Evolutionary conservation across 1,140 invertebrate species (phyloP).

Genomic region (Megathymus violae): DNA sequence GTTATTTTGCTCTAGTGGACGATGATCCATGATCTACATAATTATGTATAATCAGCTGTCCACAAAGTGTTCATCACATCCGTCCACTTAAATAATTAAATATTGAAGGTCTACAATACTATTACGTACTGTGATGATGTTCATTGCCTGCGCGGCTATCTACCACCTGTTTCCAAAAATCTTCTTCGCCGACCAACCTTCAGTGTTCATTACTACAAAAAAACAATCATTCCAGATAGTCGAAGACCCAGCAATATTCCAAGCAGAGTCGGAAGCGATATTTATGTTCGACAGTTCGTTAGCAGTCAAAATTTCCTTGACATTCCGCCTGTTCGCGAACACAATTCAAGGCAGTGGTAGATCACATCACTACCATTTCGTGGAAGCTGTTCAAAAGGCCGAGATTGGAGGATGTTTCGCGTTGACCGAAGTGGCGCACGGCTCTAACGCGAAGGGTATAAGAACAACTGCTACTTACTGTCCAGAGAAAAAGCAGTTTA

Average conservation of each 20-base stretch:
- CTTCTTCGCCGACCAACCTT: too few relatives aligned
- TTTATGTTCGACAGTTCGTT: constrained; percentile 89
- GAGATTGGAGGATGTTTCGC: constrained; percentile 90
- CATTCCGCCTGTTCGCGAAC: constrained; percentile 85
- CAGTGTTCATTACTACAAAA: too few relatives aligned
- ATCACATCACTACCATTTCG: constrained; percentile 85
- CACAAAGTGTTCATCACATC: too few relatives aligned
- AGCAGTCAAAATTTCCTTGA: constrained; percentile 86
- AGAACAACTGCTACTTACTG: constrained; percentile 93
- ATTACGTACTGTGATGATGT: too few relatives aligned
- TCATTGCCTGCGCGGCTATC: too few relatives aligned
- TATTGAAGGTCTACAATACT: too few relatives aligned
- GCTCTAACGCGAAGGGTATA: constrained; percentile 93
- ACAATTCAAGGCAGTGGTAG: constrained; percentile 83
- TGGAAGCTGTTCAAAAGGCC: constrained; percentile 84
- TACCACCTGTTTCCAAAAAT: too few relatives aligned
- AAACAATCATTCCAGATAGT: constrained; percentile 63
- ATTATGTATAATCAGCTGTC: too few relatives aligned
- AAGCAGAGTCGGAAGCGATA: constrained; percentile 83
- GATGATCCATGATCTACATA: too few relatives aligned
- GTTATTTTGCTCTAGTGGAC: too few relatives aligned
- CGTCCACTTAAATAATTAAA: too few relatives aligned
- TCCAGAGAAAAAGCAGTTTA: constrained; percentile 89
- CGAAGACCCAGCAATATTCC: constrained; percentile 69
- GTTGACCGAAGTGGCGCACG: constrained; percentile 94